These are phyloP conservation scores for Eristalinus sepulchralis DNA, from an alignment of 2,888 invertebrate species.

Conservation along the genomic window DNA sequence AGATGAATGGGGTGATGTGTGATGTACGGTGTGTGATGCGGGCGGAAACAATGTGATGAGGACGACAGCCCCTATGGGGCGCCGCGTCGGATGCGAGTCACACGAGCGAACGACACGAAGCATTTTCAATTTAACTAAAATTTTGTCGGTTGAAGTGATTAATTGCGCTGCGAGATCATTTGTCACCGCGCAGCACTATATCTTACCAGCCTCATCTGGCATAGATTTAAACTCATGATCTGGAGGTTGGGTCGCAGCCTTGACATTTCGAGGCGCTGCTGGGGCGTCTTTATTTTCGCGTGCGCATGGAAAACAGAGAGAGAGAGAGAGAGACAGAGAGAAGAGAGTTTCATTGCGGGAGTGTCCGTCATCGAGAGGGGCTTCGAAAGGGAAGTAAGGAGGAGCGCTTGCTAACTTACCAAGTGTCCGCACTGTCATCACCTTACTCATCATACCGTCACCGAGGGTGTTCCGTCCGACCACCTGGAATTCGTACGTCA, in stretches of 20 bases:
- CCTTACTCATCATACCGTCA: constrained; percentile 97
- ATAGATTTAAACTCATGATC: constrained; percentile 85
- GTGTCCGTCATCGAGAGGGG: not conserved
- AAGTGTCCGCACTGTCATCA: constrained; percentile 92
- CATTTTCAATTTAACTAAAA: constrained; percentile 26
- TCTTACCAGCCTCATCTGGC: constrained; percentile 88
- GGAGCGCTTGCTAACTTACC: constrained; percentile 83
- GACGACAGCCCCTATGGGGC: constrained; percentile 1
- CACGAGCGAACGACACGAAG: constrained; percentile 9
- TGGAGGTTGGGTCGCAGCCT: constrained; percentile 85
- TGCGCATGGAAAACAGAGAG: not conserved
- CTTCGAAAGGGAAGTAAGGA: not conserved
- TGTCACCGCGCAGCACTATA: constrained; percentile 33
- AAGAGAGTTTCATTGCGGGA: not conserved
- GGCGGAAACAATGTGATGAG: not conserved
- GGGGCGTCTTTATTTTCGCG: constrained; percentile 78
- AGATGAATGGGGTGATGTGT: constrained; percentile 30
- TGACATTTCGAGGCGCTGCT: constrained; percentile 81
- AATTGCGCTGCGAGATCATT: constrained; percentile 54
- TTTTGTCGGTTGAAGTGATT: constrained; percentile 45
- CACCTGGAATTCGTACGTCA: constrained; percentile 97
- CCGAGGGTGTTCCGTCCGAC: constrained; percentile 96
- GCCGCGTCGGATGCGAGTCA: not conserved
- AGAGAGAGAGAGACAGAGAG: not conserved
- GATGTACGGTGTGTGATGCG: not conserved